Conservation (phyloP, 2,113 vertebrate genomes). For the Columbina picui region DNA sequence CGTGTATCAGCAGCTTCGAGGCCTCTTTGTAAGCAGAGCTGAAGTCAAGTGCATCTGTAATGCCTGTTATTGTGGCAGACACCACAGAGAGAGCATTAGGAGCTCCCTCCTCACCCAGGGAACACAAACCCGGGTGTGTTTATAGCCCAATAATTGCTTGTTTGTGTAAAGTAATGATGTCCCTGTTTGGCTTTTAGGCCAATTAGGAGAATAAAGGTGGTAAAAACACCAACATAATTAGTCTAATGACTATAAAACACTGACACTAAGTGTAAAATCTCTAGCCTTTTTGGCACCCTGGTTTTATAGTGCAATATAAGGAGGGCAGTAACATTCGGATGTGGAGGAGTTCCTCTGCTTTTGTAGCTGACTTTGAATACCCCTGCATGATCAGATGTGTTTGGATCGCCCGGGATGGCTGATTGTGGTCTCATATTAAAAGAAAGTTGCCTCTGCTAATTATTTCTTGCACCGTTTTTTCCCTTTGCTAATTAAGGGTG, state of each 20-base stretch:
- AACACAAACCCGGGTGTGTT: constrained; percentile 64
- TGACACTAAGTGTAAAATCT: constrained; percentile 72
- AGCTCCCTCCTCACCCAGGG: constrained; percentile 52
- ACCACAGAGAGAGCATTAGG: constrained; percentile 58
- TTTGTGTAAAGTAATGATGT: constrained; percentile 74
- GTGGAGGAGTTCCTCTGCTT: not conserved
- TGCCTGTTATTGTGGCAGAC: constrained; percentile 45
- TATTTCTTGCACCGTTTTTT: not conserved
- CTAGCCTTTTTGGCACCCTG: constrained; percentile 72
- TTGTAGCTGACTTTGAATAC: constrained; percentile 38
- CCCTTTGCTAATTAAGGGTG: constrained; percentile 2
- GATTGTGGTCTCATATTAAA: not conserved
- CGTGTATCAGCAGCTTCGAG: constrained; percentile 47
- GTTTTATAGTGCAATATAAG: constrained; percentile 83
- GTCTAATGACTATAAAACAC: constrained; percentile 72
- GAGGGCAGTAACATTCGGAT: constrained; percentile 4
- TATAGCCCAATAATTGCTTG: constrained; percentile 75
- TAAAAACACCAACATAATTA: constrained; percentile 71
- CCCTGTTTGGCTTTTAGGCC: constrained; percentile 70
- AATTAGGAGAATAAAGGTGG: constrained; percentile 77
- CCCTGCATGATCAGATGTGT: not conserved
- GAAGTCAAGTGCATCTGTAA: constrained; percentile 71
- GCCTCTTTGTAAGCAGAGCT: constrained; percentile 56
- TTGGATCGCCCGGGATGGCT: not conserved
- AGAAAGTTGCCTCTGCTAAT: not conserved